Evolutionary conservation across 1,140 invertebrate species (phyloP).

Genomic region (Drosophila paulistorum): DNA sequence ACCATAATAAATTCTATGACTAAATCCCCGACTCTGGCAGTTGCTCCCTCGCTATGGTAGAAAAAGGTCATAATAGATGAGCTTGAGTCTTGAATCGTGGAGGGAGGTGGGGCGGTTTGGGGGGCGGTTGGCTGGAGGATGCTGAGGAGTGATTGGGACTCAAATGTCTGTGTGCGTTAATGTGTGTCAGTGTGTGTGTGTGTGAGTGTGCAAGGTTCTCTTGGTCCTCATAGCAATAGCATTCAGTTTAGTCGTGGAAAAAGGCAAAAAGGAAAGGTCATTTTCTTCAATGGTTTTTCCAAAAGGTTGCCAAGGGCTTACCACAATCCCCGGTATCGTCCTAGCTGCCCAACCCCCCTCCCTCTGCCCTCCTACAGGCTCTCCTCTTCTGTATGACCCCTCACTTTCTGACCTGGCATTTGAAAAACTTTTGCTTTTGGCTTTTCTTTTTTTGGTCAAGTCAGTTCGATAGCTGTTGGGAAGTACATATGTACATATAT

Average conservation of each 20-base stretch:
- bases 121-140: neutral
- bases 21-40: conserved; percentile 69
- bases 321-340: conserved; percentile 12
- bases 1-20: conserved; percentile 78
- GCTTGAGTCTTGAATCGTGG: conserved; percentile 44
- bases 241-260: neutral
- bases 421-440: conserved; percentile 44
- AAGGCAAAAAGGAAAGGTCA: conserved; percentile 71
- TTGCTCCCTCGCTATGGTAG: conserved; percentile 40
- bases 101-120: neutral
- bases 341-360: neutral
- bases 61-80: conserved; percentile 81
- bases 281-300: conserved; percentile 72
- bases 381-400: no score
- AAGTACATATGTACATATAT: conserved; percentile 43
- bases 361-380: no score
- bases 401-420: conserved; percentile 34
- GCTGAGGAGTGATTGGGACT: conserved; percentile 8
- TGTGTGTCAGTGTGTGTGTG: conserved; percentile 14
- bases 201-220: conserved; percentile 16
- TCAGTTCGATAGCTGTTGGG: conserved; percentile 63
- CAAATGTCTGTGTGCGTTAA: neutral
- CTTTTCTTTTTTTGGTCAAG: conserved; percentile 51
- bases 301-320: conserved; percentile 78
- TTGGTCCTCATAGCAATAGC: conserved; percentile 1